Evolutionary conservation across 1,140 invertebrate species (phyloP).

Genomic region (Stegodyphus dumicola): DNA sequence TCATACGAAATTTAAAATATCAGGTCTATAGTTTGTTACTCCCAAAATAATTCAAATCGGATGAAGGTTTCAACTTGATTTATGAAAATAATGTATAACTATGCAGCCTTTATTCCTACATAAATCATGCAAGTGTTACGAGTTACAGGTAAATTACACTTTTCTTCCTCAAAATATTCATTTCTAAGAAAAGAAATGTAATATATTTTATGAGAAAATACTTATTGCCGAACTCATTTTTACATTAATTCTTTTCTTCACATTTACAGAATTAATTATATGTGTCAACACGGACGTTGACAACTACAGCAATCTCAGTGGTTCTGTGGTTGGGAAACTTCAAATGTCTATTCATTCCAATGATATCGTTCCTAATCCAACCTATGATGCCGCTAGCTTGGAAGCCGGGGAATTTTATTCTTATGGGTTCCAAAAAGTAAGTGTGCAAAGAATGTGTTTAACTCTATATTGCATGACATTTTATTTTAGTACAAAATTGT

Average conservation of each 20-base stretch:
- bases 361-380: conserved; percentile 50
- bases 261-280: conserved; percentile 15
- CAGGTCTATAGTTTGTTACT: too few species aligned
- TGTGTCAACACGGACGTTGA: conserved; percentile 42
- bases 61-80: too few species aligned
- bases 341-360: conserved; percentile 33
- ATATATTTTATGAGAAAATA: background rate
- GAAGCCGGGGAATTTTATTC: conserved; percentile 43
- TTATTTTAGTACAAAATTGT: background rate
- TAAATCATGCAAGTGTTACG: too few species aligned
- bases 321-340: background rate
- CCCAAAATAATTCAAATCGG: too few species aligned
- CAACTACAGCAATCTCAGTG: conserved; percentile 39
- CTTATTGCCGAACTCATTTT: background rate
- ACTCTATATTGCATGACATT: too few species aligned
- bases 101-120: too few species aligned
- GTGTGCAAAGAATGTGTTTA: too few species aligned
- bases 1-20: too few species aligned
- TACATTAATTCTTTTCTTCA: background rate
- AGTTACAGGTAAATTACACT: too few species aligned
- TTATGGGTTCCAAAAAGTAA: conserved; percentile 41
- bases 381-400: conserved; percentile 30
- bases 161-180: too few species aligned
- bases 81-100: too few species aligned
- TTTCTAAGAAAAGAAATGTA: too few species aligned